Base-by-base conservation (phyloP, 92 coral and sea anemone genomes). In the Epizoanthus illoricatus region DNA sequence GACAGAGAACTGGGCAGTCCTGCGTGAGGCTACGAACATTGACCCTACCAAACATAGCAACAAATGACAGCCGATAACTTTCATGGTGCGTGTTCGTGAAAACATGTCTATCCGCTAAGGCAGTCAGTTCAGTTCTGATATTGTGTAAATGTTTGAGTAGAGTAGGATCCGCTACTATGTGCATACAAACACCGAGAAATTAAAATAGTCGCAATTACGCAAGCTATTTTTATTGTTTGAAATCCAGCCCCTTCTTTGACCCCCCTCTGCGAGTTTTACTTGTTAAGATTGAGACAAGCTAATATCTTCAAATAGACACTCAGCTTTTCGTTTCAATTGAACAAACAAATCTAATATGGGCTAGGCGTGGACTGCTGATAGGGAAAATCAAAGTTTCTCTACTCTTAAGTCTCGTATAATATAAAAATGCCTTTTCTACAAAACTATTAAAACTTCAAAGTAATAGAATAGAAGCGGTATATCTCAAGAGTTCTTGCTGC, bases 241-340 rank as follows among this genome's bases (percentile, higher is more conserved):
- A 61, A 62, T 23, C 82, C 82, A 78, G 61, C 82, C 82, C 81
- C 71, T 15, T 4, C 17, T n/a, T 58, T 18, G 70, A 78, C 82
- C 82, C 82, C 82, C 82, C 82, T 78, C 82, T 12, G 45, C 60
- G 82, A 78, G 70, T 39, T 63, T 16, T 61, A n/a, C 59, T 60
- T 54, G 49, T 43, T 70, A 21, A 39, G 42, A 43, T 10, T 52
- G 63, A n/a, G 36, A 76, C 69, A 39, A 76, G 54, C 67, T 76
- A 76, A 76, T 76, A 76, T 76, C 61, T 47, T 52, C 54, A 65
- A 65, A 24, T 24, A 5, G 70, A 10, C 70, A 28, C n/a, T 65
- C 70, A 10, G 33, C n/a, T 28, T 65, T 24, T 6, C 70, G 40
- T 65, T 65, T 68, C 49, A 7, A 4, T 39, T 68, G 9, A 18